Evolutionary conservation across 2,888 invertebrate species (phyloP).

Genomic region (Drosophila fungiperda): DNA sequence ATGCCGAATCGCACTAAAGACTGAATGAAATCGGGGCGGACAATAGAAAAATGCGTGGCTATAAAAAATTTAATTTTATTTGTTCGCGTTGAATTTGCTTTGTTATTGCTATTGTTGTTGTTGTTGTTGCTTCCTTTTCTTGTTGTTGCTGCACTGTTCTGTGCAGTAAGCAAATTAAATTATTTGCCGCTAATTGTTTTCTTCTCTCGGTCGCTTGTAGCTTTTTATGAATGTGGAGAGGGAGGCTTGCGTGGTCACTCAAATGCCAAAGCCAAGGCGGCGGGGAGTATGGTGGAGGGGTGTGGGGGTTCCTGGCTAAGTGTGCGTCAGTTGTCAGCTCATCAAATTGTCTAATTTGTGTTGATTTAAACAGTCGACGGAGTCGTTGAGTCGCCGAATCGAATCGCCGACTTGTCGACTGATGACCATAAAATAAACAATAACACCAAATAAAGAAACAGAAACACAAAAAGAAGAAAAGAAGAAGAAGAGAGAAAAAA

Average conservation of each 20-base stretch:
- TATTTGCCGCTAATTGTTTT: slow-evolving; percentile 70
- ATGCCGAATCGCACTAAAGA: neutral
- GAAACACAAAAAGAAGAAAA: neutral
- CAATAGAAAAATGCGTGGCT: slow-evolving; percentile 43
- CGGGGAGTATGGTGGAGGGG: too few relatives aligned
- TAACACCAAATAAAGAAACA: neutral
- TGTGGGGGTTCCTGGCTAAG: neutral
- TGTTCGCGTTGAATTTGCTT: slow-evolving; percentile 15
- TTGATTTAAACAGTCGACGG: slow-evolving; percentile 67
- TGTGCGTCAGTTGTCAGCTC: slow-evolving; percentile 45
- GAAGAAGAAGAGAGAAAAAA: neutral
- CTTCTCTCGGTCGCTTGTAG: slow-evolving; percentile 3
- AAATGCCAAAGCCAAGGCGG: neutral
- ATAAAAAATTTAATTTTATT: slow-evolving; percentile 59
- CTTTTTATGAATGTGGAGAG: slow-evolving; percentile 39
- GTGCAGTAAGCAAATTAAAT: slow-evolving; percentile 71
- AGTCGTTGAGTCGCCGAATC: slow-evolving; percentile 19
- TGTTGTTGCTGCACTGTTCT: slow-evolving; percentile 1
- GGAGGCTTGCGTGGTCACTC: neutral
- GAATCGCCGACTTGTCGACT: neutral
- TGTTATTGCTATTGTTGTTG: neutral
- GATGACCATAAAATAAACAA: slow-evolving; percentile 23
- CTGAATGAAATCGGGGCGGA: slow-evolving; percentile 22
- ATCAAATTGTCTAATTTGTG: slow-evolving; percentile 72
- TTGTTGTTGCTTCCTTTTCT: neutral